These are phyloP conservation scores for Andrena haemorrhoa DNA, from an alignment of 2,888 invertebrate genomes.

Conservation along the genomic window DNA sequence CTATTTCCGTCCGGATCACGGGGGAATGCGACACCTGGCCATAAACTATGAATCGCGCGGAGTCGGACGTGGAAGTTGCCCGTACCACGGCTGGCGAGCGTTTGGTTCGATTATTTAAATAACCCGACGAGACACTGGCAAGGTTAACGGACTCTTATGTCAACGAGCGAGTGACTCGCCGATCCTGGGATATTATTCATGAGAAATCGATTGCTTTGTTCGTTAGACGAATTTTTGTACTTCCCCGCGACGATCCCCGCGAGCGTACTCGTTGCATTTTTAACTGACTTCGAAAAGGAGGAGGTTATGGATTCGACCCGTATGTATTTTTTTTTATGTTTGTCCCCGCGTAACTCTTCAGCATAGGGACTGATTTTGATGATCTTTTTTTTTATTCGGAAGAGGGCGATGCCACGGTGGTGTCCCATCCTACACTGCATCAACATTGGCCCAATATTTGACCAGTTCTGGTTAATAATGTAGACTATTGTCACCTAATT, in stretches of 20 bases:
- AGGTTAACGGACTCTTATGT: slow-evolving; percentile 51
- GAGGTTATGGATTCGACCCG: no score
- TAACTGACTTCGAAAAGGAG: no score
- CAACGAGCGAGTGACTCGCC: slow-evolving; percentile 37
- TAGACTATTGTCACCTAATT: no score
- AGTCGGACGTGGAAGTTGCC: slow-evolving; percentile 32
- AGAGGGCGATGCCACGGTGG: no score
- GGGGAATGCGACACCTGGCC: slow-evolving; percentile 53
- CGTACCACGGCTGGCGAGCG: background rate
- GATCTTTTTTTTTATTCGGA: no score
- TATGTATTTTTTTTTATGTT: no score
- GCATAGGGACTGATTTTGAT: no score
- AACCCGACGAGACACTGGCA: slow-evolving; percentile 37
- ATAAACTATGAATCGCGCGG: slow-evolving; percentile 12
- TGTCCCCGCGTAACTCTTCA: no score
- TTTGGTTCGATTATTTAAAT: slow-evolving; percentile 48
- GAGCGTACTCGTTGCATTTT: background rate
- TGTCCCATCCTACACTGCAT: no score
- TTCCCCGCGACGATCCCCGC: background rate
- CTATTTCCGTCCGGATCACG: slow-evolving; percentile 51
- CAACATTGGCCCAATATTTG: no score
- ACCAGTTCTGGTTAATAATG: no score
- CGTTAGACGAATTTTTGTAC: slow-evolving; percentile 10
- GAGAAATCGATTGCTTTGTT: slow-evolving; percentile 17
- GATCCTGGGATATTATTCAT: slow-evolving; percentile 18